Conservation (phyloP, 2,888 invertebrate genomes). For the Onchidella celtica region DNA sequence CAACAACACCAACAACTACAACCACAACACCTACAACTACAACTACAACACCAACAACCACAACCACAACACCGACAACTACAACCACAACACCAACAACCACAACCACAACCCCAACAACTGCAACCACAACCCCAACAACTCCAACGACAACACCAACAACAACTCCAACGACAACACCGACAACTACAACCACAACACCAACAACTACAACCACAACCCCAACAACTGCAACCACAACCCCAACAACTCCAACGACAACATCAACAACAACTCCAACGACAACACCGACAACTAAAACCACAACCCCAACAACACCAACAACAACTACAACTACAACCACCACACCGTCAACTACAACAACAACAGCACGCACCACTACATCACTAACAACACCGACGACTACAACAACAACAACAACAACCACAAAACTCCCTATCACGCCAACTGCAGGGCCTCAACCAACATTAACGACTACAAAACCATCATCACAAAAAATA, state of each 20-base stretch:
- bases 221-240: background rate
- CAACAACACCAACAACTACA: background rate
- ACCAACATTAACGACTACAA: background rate
- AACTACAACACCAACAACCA: background rate
- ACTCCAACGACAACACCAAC: background rate
- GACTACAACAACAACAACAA: background rate
- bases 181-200: background rate
- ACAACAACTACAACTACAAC: background rate
- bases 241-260: background rate
- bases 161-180: background rate
- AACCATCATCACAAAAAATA: background rate
- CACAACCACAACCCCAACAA: background rate
- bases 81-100: background rate
- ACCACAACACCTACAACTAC: background rate
- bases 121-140: background rate
- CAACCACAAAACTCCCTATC: background rate
- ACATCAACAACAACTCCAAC: background rate
- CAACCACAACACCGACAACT: background rate
- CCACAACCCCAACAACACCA: background rate
- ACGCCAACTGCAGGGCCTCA: background rate
- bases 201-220: background rate
- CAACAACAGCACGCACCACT: background rate
- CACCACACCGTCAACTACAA: background rate
- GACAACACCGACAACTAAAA: background rate
- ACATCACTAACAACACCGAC: background rate